phyloP scores from a whole-genome alignment of 2,113 vertebrate genomes.

The Lates calcarifer region DNA sequence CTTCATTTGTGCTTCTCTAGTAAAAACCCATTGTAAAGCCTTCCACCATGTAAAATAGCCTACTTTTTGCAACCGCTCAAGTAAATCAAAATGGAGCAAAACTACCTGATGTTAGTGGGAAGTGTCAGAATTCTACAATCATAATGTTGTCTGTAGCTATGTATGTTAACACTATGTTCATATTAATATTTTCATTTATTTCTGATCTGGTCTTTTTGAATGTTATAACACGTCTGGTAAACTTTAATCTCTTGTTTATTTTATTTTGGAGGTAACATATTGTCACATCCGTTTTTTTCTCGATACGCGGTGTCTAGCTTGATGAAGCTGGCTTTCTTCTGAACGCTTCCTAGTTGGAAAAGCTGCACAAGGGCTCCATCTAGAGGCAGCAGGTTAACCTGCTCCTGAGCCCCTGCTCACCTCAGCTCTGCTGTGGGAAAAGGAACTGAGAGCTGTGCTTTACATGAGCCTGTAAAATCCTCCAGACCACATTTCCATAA shows the following conservation, averaged over 20 bases:
- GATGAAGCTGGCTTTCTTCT: not conserved
- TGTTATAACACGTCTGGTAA: too few relatives aligned
- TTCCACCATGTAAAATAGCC: too few relatives aligned
- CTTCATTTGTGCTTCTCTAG: too few relatives aligned
- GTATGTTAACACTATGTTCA: not conserved
- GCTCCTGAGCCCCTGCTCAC: not conserved
- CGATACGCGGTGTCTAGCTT: not conserved
- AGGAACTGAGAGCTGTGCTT: not conserved
- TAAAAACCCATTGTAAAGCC: too few relatives aligned
- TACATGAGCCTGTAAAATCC: not conserved
- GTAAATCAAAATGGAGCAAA: too few relatives aligned
- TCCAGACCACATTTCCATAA: not conserved
- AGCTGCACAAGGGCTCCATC: slow-evolving; percentile 42
- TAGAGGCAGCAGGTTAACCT: slow-evolving; percentile 8
- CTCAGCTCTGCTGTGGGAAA: too few relatives aligned
- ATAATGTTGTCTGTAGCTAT: too few relatives aligned
- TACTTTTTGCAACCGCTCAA: too few relatives aligned
- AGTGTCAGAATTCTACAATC: too few relatives aligned
- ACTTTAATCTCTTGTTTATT: not conserved
- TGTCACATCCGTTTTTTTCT: slow-evolving; percentile 5
- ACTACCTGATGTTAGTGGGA: too few relatives aligned
- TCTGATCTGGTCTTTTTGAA: too few relatives aligned
- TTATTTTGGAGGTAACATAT: slow-evolving; percentile 39
- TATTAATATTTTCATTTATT: too few relatives aligned
- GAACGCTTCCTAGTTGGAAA: slow-evolving; percentile 64